These are phyloP conservation scores for Ichneumon xanthorius DNA, from an alignment of 2,888 invertebrate species.

Conservation along the genomic window DNA sequence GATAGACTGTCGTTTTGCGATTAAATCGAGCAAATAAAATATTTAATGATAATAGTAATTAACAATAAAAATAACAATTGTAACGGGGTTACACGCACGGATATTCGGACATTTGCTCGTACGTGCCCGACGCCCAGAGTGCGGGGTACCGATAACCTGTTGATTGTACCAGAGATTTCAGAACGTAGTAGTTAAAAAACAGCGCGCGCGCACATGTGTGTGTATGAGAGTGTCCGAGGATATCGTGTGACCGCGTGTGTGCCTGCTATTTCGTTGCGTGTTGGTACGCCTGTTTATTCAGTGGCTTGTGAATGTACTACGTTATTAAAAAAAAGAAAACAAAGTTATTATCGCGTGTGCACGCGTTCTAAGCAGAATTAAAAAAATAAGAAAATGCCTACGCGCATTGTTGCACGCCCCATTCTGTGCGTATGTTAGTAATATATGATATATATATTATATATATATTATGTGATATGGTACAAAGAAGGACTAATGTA, in stretches of 20 bases:
- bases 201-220: conserved; percentile 58
- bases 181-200: conserved; percentile 31
- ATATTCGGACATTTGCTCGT: conserved; percentile 50
- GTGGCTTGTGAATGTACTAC: conserved; percentile 60
- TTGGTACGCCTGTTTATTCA: conserved; percentile 52
- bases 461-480: conserved; percentile 79
- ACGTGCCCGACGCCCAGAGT: conserved; percentile 54
- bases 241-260: conserved; percentile 41
- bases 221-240: conserved; percentile 28
- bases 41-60: conserved; percentile 48
- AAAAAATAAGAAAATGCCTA: conserved; percentile 60
- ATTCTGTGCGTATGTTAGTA: conserved; percentile 75
- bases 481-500: conserved; percentile 84
- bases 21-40: conserved; percentile 19
- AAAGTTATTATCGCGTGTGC: conserved; percentile 62
- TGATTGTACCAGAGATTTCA: conserved; percentile 70
- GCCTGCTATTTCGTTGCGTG: conserved; percentile 43
- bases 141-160: conserved; percentile 69
- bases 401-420: conserved; percentile 68
- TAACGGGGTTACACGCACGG: conserved; percentile 37
- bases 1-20: conserved; percentile 25
- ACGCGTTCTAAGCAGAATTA: conserved; percentile 63
- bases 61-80: conserved; percentile 47
- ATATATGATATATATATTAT: conserved; percentile 51
- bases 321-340: conserved; percentile 41